These are phyloP conservation scores for Hypolimnas misippus DNA, from an alignment of 2,888 invertebrate genomes.

Conservation along the genomic window DNA sequence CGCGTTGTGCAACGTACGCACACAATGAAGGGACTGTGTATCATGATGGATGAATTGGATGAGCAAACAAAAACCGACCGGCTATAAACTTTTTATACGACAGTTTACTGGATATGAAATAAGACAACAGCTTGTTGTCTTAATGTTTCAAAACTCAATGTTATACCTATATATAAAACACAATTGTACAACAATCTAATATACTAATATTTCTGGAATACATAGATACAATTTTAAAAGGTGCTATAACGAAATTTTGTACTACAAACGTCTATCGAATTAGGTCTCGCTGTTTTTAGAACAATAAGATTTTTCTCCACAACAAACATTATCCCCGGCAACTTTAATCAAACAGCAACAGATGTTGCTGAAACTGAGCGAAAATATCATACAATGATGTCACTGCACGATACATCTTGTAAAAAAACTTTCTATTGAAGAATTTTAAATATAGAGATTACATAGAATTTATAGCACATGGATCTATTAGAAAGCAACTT, in stretches of 20 bases:
- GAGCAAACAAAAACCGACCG: constrained; percentile 47
- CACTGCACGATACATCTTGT: background rate
- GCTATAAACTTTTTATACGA: constrained; percentile 40
- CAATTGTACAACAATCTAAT: too few relatives aligned
- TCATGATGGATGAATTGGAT: constrained; percentile 51
- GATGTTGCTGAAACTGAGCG: background rate
- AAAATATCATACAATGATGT: constrained; percentile 6
- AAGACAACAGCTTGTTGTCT: background rate
- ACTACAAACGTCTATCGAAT: too few relatives aligned
- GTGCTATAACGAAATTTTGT: too few relatives aligned
- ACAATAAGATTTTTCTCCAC: background rate
- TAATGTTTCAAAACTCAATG: background rate
- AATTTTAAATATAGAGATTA: background rate
- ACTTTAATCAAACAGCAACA: constrained; percentile 3
- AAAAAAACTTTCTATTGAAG: background rate
- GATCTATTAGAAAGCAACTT: background rate
- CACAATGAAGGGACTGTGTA: constrained; percentile 50
- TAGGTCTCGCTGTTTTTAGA: background rate
- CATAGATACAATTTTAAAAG: too few relatives aligned
- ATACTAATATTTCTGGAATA: too few relatives aligned
- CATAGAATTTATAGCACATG: too few relatives aligned
- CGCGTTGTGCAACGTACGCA: constrained; percentile 56
- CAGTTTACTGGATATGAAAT: constrained; percentile 29
- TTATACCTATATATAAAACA: background rate
- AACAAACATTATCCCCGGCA: background rate